phyloP scores from a whole-genome alignment of 1,140 invertebrate genomes.

The Drosophila willistoni region DNA sequence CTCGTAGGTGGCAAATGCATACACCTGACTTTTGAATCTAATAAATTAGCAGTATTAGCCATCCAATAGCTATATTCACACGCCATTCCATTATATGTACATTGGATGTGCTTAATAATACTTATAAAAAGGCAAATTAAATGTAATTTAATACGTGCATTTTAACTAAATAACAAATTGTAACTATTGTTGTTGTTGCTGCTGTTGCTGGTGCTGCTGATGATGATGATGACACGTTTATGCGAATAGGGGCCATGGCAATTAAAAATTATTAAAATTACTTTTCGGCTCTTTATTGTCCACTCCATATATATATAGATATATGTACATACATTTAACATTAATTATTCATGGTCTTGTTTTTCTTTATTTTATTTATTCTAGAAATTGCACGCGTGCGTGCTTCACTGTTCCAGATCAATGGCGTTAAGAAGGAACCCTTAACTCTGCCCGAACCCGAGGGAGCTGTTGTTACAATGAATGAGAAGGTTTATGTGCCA shows the following conservation, averaged over 20 bases:
- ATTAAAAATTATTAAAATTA: slow-evolving; percentile 10
- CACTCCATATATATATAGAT: background rate
- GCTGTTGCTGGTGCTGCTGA: background rate
- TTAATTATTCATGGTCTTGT: slow-evolving; percentile 19
- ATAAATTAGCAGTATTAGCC: slow-evolving; percentile 51
- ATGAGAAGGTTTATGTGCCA: slow-evolving; percentile 99
- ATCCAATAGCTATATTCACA: slow-evolving; percentile 58
- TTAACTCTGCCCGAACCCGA: slow-evolving; percentile 96
- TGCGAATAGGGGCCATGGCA: background rate
- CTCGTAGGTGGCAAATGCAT: slow-evolving; percentile 10
- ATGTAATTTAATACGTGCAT: slow-evolving; percentile 75
- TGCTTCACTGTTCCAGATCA: slow-evolving; percentile 98
- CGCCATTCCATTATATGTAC: slow-evolving; percentile 39
- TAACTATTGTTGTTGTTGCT: slow-evolving; percentile 15
- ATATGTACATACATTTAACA: background rate
- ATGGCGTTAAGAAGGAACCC: slow-evolving; percentile 97
- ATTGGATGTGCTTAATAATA: slow-evolving; percentile 24
- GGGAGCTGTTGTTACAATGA: slow-evolving; percentile 94
- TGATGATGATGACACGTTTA: background rate
- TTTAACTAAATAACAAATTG: slow-evolving; percentile 71
- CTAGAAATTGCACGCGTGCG: slow-evolving; percentile 99
- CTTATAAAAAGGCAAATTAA: slow-evolving; percentile 52
- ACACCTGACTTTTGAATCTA: slow-evolving; percentile 38
- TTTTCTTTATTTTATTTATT: slow-evolving; percentile 85
- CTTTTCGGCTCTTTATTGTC: slow-evolving; percentile 12